These are phyloP conservation scores for Cataglyphis altisquamis DNA, from an alignment of 2,888 invertebrate genomes.

Conservation along the genomic window DNA sequence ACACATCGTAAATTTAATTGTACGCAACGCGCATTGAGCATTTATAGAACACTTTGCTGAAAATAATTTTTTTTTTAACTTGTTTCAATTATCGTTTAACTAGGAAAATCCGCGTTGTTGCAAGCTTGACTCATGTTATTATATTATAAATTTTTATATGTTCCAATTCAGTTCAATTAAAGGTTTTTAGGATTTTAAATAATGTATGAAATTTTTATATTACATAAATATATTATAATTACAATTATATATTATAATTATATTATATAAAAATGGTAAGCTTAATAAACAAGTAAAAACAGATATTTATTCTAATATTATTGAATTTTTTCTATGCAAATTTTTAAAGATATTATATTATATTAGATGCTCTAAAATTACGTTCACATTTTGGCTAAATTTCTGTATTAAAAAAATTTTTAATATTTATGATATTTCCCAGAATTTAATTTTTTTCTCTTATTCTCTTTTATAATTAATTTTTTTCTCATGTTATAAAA, in stretches of 20 bases:
- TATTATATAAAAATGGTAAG: neutral
- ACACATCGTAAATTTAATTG: slow-evolving; percentile 40
- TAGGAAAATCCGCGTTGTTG: neutral
- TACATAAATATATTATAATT: too few species aligned
- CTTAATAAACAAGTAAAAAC: neutral
- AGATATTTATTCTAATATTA: neutral
- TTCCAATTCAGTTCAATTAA: neutral
- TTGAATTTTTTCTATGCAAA: neutral
- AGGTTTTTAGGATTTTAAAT: neutral
- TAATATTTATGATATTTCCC: neutral
- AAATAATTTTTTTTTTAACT: slow-evolving; percentile 16
- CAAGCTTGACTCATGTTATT: neutral
- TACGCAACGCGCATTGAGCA: slow-evolving; percentile 3
- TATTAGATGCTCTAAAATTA: neutral
- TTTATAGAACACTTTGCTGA: slow-evolving; percentile 6
- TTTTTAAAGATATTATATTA: neutral
- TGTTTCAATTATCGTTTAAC: neutral
- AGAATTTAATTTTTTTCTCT: neutral
- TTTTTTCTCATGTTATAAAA: neutral
- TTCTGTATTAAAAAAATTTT: too few species aligned
- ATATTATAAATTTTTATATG: neutral
- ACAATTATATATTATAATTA: too few species aligned
- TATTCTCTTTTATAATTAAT: slow-evolving; percentile 13
- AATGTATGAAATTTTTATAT: neutral
- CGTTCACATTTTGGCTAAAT: neutral